Evolutionary conservation across 2,113 vertebrate genomes (phyloP).

Genomic region (Podarcis cretensis): DNA sequence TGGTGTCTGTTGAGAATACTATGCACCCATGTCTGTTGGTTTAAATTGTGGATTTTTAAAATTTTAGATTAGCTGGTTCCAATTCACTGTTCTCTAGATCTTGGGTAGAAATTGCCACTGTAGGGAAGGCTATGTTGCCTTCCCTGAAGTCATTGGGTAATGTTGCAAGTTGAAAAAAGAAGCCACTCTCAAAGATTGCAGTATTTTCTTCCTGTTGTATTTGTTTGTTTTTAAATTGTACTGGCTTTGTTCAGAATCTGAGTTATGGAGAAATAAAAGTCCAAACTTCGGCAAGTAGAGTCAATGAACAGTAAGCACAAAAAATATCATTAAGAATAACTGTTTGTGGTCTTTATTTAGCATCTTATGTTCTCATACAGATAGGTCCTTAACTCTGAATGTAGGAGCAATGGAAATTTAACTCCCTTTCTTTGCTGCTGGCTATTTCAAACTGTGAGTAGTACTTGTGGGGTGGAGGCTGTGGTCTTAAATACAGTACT

Average conservation of each 20-base stretch:
- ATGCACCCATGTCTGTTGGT: not conserved
- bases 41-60: not conserved
- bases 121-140: too few relatives aligned
- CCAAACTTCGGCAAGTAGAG: not conserved
- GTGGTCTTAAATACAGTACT: not conserved
- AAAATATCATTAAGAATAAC: not conserved
- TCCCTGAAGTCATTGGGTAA: too few relatives aligned
- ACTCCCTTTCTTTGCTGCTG: not conserved
- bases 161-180: too few relatives aligned
- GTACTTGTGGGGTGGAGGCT: not conserved
- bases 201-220: not conserved
- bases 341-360: not conserved
- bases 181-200: not conserved
- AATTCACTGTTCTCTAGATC: not conserved
- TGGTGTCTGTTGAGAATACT: conserved; percentile 35
- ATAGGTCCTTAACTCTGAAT: not conserved
- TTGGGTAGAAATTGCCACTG: too few relatives aligned
- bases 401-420: not conserved
- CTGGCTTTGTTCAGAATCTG: not conserved
- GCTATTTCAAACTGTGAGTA: not conserved
- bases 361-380: not conserved
- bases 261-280: not conserved
- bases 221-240: not conserved
- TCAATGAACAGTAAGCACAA: not conserved
- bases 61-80: not conserved